These are phyloP conservation scores for Popillia japonica DNA, from an alignment of 1,140 invertebrate species.

Conservation along the genomic window DNA sequence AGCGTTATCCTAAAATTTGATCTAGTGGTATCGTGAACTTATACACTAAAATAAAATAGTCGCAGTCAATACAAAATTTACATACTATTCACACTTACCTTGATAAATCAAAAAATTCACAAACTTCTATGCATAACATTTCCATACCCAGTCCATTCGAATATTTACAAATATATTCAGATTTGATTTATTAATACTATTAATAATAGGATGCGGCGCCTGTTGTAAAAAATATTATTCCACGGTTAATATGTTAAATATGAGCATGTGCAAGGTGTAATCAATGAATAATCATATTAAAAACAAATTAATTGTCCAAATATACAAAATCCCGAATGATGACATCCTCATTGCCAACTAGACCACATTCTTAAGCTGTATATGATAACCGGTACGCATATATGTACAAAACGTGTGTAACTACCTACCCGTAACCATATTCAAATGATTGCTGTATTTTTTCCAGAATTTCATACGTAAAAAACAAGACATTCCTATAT, in stretches of 20 bases:
- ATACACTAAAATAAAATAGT: too few species aligned
- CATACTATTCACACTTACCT: background rate
- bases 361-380: background rate
- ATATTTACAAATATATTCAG: background rate
- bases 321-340: background rate
- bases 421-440: background rate
- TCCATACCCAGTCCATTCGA: background rate
- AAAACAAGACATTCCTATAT: background rate
- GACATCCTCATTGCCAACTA: constrained; percentile 6
- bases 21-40: too few species aligned
- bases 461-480: background rate
- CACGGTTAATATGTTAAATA: too few species aligned
- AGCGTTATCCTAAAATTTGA: too few species aligned
- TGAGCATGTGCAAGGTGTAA: too few species aligned
- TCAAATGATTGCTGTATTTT: background rate
- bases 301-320: too few species aligned
- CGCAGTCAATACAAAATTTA: too few species aligned
- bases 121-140: background rate
- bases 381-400: background rate
- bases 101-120: background rate
- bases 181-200: background rate
- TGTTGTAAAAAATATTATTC: too few species aligned
- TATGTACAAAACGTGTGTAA: background rate
- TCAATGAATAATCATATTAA: too few species aligned
- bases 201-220: too few species aligned